Evolutionary conservation across 2,113 vertebrate species (phyloP).

Genomic region (Setophaga coronata): DNA sequence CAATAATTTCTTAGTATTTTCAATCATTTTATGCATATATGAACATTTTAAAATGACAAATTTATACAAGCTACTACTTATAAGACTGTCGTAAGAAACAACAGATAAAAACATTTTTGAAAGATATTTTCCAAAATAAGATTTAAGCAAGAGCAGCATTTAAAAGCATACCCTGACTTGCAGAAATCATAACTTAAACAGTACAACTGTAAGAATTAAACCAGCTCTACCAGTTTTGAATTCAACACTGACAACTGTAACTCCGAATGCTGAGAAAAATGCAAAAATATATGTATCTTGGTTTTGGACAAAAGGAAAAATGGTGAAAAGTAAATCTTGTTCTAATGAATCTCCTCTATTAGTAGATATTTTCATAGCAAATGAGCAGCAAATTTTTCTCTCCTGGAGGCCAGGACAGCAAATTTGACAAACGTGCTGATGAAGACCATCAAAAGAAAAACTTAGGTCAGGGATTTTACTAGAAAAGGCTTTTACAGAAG

Average conservation of each 20-base stretch:
- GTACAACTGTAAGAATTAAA: background rate
- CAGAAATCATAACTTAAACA: background rate
- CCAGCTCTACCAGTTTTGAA: background rate
- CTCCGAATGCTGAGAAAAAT: background rate
- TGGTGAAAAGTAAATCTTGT: background rate
- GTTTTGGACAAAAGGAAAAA: background rate
- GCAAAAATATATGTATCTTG: background rate
- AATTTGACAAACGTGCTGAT: background rate
- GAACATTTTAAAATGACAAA: background rate
- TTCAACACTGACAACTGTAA: background rate
- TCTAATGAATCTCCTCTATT: background rate
- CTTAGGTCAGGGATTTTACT: background rate
- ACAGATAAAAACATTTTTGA: background rate
- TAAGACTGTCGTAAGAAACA: background rate
- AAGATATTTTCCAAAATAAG: background rate
- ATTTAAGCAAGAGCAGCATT: background rate
- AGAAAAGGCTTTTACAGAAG: background rate
- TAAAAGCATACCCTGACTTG: background rate
- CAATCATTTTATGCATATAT: background rate
- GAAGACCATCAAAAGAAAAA: background rate
- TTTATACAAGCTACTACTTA: background rate
- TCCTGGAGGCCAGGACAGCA: background rate
- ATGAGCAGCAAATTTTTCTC: background rate
- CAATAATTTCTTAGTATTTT: background rate
- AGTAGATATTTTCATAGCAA: background rate